Evolutionary conservation across 2,113 vertebrate species (phyloP).

Genomic region (Mesembrinibis cayennensis): DNA sequence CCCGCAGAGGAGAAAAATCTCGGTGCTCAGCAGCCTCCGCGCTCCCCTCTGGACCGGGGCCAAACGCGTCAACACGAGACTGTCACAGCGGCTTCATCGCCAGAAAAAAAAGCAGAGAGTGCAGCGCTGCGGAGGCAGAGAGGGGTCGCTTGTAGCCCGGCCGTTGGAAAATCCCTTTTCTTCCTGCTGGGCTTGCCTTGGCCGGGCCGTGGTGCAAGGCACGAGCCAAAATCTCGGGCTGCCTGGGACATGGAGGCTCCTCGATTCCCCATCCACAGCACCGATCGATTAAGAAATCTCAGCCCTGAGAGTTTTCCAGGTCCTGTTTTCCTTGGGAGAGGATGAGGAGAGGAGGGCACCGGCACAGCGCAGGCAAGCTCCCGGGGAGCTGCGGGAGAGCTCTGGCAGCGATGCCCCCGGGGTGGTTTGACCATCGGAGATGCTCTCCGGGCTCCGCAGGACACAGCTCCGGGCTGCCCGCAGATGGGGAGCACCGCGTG

Average conservation of each 20-base stretch:
- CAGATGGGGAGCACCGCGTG: not conserved
- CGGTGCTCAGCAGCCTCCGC: not conserved
- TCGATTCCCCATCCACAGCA: not conserved
- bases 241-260: not conserved
- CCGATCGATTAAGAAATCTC: not conserved
- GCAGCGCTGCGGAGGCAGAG: not conserved
- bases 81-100: not conserved
- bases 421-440: not conserved
- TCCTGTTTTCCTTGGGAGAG: not conserved
- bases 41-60: not conserved
- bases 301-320: not conserved
- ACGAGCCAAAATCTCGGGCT: not conserved
- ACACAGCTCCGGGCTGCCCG: not conserved
- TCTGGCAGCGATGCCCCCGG: accelerated
- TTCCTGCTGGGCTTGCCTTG: not conserved
- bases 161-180: not conserved
- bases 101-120: not conserved
- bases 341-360: not conserved
- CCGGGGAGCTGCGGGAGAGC: accelerated
- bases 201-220: not conserved
- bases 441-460: not conserved
- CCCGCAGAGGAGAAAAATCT: not conserved
- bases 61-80: not conserved
- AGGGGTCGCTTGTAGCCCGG: not conserved
- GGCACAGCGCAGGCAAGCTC: not conserved